Conservation (phyloP, 2,888 invertebrate species). For the Diarsia rubi region DNA sequence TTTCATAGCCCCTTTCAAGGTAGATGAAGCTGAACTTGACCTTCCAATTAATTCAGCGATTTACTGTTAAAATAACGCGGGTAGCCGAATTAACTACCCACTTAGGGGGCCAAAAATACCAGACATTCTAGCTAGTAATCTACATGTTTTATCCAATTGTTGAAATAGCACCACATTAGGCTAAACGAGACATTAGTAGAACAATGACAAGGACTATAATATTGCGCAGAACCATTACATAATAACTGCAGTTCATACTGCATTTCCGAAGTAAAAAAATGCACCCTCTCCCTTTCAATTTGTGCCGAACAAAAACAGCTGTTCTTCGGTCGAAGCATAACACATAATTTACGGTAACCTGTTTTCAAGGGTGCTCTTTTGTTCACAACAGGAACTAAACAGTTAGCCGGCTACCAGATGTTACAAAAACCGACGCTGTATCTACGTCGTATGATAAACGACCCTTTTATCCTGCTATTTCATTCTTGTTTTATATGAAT, state of each 20-base stretch:
- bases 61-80: not conserved
- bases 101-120: not conserved
- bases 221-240: constrained; percentile 25
- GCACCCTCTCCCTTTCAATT: constrained; percentile 6
- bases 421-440: constrained; percentile 26
- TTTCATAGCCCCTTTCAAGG: not conserved
- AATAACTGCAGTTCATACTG: constrained; percentile 38
- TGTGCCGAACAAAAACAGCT: constrained; percentile 39
- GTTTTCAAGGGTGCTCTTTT: constrained; percentile 49
- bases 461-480: not conserved
- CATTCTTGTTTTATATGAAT: not conserved
- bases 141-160: not conserved
- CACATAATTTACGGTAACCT: constrained; percentile 21
- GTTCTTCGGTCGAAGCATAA: constrained; percentile 26
- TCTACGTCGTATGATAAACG: constrained; percentile 2
- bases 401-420: constrained; percentile 37
- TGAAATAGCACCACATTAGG: not conserved
- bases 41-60: not conserved
- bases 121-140: not conserved
- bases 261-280: constrained; percentile 14
- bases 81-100: not conserved
- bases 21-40: no score
- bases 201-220: not conserved
- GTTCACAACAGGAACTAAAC: constrained; percentile 39
- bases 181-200: constrained; percentile 1